Evolutionary conservation across 2,888 invertebrate genomes (phyloP), one percentile per base, ranked within the genome.

Genomic region (Xanthorhoe spadicearia): DNA sequence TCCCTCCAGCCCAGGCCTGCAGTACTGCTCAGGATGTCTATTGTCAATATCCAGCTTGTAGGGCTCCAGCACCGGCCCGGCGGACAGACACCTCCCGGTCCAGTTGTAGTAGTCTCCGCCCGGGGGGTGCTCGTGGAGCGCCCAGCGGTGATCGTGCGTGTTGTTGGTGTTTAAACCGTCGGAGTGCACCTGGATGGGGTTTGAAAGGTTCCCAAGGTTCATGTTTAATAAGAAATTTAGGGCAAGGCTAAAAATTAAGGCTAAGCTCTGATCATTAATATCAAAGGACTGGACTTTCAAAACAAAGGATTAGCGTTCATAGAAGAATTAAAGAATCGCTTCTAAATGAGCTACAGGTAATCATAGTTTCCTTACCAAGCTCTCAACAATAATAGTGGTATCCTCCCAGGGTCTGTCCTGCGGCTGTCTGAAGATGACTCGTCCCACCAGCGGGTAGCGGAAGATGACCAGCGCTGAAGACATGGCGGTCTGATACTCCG

Each of bases 71-170:
- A 91, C 81, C 0, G 81, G 83, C 5, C 97, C 98, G 0, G 97
- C 95, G 74, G 97, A 97, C 9, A 97, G 88, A 83, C 98, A 98
- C 46, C 98, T 92, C 51, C 94, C 95, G 32, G 96, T 96, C 98
- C 98, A 98, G 87, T 97, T 97, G 85, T 98, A 98, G 87, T 96
- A 98, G 88, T 98, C 98, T 68, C 94, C 95, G 17, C 97, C 97
- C 0, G 98, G 97, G 0, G 96, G 94, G 72, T 94, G 90, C 64
- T 95, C 95, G 83, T 98, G 97, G 17, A 98, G 94, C 10, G 96
- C 96, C 98, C 98, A 98, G 71, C 97, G 95, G 84, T 97, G 97
- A 10, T 94, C 94, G 51, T 92, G 93, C 0, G 96, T 95, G 83
- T 96, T 96, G 84, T 97, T 97, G 64, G 96, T 90, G 61, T 94